A percentile compares a stretch with the other conserved stretches of the same genome.
Conservation (phyloP, 1,140 invertebrate genomes). For the Octopus sinensis region DNA sequence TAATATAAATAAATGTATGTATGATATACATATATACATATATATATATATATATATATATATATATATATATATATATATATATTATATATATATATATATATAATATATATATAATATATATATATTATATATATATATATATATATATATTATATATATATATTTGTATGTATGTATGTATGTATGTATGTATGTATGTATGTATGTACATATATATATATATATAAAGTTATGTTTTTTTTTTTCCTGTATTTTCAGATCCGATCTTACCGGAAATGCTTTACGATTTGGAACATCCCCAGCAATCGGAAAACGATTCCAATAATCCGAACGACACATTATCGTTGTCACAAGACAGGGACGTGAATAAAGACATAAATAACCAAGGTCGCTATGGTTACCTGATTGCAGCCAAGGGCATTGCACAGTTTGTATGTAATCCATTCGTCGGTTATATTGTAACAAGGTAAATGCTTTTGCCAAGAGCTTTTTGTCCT, state of each 20-base stretch:
- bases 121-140: too few relatives aligned
- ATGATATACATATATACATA: too few relatives aligned
- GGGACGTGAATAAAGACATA: background rate
- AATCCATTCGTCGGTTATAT: conserved; percentile 14
- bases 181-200: too few relatives aligned
- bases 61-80: too few relatives aligned
- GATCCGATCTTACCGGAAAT: conserved; percentile 18
- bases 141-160: too few relatives aligned
- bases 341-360: background rate
- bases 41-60: too few relatives aligned
- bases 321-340: background rate
- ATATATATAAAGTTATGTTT: background rate
- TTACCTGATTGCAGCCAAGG: conserved; percentile 16
- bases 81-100: too few relatives aligned
- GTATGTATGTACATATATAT: too few relatives aligned
- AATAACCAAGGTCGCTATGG: conserved; percentile 6
- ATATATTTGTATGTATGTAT: too few relatives aligned
- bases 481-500: too few relatives aligned
- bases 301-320: background rate
- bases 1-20: too few relatives aligned
- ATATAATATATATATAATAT: too few relatives aligned
- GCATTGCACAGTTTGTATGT: conserved; percentile 17
- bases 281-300: conserved; percentile 9
- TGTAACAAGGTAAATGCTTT: conserved; percentile 5
- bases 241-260: background rate